These are phyloP conservation scores for Tor tambroides DNA, from an alignment of 2,113 vertebrate genomes.

Conservation along the genomic window DNA sequence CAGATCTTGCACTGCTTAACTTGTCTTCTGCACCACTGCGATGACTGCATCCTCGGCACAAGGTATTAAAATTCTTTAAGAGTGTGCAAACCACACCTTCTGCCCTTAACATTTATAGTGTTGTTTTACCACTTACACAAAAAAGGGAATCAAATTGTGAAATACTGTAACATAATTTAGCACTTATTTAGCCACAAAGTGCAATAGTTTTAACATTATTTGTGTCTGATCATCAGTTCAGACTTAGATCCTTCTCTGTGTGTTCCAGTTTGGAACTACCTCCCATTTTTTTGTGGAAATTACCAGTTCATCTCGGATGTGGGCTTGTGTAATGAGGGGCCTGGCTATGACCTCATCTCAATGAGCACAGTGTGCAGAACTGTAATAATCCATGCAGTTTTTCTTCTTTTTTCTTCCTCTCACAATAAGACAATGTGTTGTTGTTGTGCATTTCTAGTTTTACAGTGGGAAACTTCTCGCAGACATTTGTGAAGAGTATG, in stretches of 20 bases:
- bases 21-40: conserved; percentile 48
- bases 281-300: conserved; percentile 45
- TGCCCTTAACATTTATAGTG: neutral
- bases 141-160: neutral
- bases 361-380: conserved; percentile 35
- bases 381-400: conserved; percentile 41
- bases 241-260: neutral
- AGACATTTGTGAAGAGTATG: neutral
- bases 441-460: conserved; percentile 65
- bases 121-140: neutral
- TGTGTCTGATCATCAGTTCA: conserved; percentile 34
- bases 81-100: neutral
- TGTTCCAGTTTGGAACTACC: conserved; percentile 15
- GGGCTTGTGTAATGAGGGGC: conserved; percentile 51
- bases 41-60: conserved; percentile 31
- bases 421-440: conserved; percentile 59
- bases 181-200: neutral
- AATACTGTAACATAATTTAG: neutral
- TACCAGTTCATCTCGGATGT: conserved; percentile 46
- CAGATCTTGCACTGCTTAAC: conserved; percentile 53
- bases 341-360: conserved; percentile 53
- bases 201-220: neutral
- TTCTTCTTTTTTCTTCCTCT: neutral
- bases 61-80: neutral
- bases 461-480: neutral